Evolutionary conservation across 2,113 vertebrate species (phyloP).

Genomic region (Microcebus jonahi): DNA sequence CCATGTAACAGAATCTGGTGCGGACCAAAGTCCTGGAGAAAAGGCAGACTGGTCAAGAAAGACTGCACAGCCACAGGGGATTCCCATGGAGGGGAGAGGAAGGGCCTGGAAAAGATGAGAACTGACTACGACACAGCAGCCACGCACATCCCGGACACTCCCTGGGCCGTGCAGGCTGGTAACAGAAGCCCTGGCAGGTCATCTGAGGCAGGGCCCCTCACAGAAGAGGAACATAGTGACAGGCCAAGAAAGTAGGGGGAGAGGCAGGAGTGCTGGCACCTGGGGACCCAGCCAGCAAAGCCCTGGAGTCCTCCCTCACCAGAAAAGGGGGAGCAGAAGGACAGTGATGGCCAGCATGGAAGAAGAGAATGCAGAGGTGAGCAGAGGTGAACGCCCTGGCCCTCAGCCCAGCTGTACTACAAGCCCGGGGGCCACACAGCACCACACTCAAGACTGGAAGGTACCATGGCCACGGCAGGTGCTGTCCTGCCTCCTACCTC

Average conservation of each 20-base stretch:
- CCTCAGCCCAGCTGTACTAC: background rate
- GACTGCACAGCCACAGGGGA: background rate
- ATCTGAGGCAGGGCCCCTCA: background rate
- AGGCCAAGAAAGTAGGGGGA: background rate
- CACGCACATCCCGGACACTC: background rate
- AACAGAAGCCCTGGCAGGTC: background rate
- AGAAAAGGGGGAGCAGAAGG: background rate
- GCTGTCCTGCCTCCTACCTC: background rate
- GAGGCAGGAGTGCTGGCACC: background rate
- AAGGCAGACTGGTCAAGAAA: background rate
- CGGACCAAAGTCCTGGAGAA: background rate
- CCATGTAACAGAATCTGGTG: background rate
- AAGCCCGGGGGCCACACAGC: background rate
- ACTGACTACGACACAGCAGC: background rate
- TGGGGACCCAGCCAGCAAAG: background rate
- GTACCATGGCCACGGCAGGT: background rate
- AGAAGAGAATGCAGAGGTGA: fast-evolving
- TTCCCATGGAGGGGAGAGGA: background rate
- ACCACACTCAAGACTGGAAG: background rate
- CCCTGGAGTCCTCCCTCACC: background rate
- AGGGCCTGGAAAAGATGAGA: background rate
- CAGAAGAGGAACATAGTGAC: background rate
- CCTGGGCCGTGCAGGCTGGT: background rate
- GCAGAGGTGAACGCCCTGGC: no score
- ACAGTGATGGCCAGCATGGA: background rate